These are phyloP conservation scores for Panopea generosa DNA, from an alignment of 2,888 invertebrate genomes.

Conservation along the genomic window DNA sequence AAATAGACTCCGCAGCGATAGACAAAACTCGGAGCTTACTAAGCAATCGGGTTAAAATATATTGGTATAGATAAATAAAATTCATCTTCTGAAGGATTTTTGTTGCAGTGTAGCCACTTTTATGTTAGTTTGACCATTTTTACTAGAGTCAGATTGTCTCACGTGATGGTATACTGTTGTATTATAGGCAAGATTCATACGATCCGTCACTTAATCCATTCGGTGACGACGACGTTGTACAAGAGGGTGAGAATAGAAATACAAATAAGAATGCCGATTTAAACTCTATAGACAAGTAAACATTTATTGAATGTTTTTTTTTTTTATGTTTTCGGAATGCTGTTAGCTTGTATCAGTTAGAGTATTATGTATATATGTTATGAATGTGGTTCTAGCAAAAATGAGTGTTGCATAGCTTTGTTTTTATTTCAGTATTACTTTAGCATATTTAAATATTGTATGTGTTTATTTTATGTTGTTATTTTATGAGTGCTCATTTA, in stretches of 20 bases:
- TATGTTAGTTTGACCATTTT: no score
- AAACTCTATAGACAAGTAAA: conserved; percentile 58
- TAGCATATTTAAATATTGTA: not conserved
- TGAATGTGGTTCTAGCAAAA: conserved; percentile 5
- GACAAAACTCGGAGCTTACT: no score
- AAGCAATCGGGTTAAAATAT: no score
- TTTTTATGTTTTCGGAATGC: conserved; percentile 55
- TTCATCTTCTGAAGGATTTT: no score
- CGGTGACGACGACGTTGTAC: conserved; percentile 74
- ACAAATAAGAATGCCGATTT: conserved; percentile 55
- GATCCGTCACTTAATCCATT: conserved; percentile 84
- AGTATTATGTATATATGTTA: not conserved
- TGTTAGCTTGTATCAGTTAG: not conserved
- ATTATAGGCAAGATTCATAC: conserved; percentile 70
- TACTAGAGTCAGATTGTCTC: no score
- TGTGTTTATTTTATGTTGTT: not conserved
- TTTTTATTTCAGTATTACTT: not conserved
- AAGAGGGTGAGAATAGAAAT: conserved; percentile 55
- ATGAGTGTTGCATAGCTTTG: not conserved
- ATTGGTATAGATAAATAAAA: no score
- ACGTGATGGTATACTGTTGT: no score
- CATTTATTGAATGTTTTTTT: conserved; percentile 56
- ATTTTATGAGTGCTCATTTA: no score
- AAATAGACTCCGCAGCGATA: no score
- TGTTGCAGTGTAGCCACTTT: no score